These are phyloP conservation scores for Acyrthosiphon pisum DNA, from an alignment of 1,140 invertebrate genomes.

Conservation along the genomic window DNA sequence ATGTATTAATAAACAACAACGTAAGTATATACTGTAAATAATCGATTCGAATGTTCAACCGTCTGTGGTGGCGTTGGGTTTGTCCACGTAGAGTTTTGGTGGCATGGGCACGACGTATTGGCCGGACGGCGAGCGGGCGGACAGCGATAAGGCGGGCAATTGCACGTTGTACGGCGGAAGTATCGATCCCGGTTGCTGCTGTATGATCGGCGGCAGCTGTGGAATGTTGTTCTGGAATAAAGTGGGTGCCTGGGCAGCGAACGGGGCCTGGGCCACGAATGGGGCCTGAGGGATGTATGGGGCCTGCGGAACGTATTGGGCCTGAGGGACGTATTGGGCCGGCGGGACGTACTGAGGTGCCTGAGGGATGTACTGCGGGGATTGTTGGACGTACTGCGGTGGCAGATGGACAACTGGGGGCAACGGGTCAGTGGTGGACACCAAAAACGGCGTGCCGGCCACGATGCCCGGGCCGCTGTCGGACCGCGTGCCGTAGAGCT, in stretches of 20 bases:
- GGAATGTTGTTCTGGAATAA: neutral
- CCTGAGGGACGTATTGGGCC: neutral
- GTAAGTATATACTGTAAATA: neutral
- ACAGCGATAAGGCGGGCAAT: constrained; percentile 22
- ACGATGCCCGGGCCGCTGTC: constrained; percentile 23
- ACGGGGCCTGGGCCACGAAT: neutral
- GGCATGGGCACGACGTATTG: constrained; percentile 59
- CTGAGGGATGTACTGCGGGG: neutral
- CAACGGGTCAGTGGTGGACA: neutral
- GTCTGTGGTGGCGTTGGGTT: constrained; percentile 45
- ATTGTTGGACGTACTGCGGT: constrained; percentile 21
- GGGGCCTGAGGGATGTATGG: neutral
- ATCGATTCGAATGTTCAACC: neutral
- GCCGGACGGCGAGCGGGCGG: constrained; percentile 33
- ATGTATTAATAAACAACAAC: neutral
- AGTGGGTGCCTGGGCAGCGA: too few relatives aligned
- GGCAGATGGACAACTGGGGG: constrained; percentile 26
- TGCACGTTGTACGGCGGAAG: constrained; percentile 44
- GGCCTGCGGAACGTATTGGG: neutral
- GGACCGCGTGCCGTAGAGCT: constrained; percentile 18
- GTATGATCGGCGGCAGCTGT: constrained; percentile 9
- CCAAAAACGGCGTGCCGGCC: constrained; percentile 2
- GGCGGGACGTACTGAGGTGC: neutral
- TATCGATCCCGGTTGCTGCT: neutral
- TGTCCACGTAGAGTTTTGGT: constrained; percentile 58